A percentile compares a stretch with the other conserved stretches of the same genome.
Evolutionary conservation across 2,888 invertebrate species (phyloP).

Genomic region (Aporophyla lueneburgensis): DNA sequence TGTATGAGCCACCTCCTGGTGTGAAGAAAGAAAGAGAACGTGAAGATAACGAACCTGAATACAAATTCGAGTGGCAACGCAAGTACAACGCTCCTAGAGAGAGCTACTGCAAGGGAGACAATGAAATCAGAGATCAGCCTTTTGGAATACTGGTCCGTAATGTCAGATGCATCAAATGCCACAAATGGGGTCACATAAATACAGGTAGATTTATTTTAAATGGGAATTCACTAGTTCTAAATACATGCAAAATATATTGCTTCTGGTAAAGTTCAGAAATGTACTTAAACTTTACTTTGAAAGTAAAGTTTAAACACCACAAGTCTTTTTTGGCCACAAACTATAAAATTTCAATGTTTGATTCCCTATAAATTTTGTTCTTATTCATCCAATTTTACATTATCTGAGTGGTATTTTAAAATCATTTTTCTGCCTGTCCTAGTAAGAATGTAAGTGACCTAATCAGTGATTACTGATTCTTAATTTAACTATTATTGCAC

Average conservation of each 20-base stretch:
- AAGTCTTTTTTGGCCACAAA: no score
- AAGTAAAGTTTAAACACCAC: neutral
- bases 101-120: constrained; percentile 99
- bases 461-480: neutral
- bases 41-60: constrained; percentile 98
- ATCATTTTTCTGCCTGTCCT: no score
- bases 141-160: constrained; percentile 99
- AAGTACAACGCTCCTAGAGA: constrained; percentile 99
- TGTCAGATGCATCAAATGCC: constrained; percentile 99
- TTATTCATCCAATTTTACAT: no score
- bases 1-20: constrained; percentile 99
- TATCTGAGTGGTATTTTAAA: no score
- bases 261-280: neutral
- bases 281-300: neutral
- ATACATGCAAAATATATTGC: neutral
- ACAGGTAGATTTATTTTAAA: constrained; percentile 90
- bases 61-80: constrained; percentile 99
- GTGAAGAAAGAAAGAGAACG: constrained; percentile 97
- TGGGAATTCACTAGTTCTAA: constrained; percentile 6
- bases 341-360: no score
- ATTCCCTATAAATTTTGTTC: no score
- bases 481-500: neutral
- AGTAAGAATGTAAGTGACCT: neutral
- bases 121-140: constrained; percentile 99
- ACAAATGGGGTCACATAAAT: constrained; percentile 99